phyloP scores from a whole-genome alignment of 1,140 invertebrate species.

The Nymphalis io region DNA sequence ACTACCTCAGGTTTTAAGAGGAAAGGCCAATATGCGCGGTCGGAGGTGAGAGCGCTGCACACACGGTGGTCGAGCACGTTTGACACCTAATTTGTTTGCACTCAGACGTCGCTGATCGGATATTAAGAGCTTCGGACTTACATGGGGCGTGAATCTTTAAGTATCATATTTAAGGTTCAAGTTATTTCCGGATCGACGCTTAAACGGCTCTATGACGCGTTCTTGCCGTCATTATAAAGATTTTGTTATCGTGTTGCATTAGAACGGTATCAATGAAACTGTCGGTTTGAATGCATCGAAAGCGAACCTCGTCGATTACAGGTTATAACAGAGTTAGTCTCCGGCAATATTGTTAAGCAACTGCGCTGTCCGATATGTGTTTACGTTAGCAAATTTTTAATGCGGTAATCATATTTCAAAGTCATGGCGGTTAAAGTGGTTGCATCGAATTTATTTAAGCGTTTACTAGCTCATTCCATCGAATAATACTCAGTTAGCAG shows the following conservation, averaged over 20 bases:
- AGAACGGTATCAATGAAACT: neutral
- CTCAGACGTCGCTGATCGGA: slow-evolving; percentile 23
- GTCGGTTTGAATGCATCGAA: neutral
- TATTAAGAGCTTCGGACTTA: slow-evolving; percentile 26
- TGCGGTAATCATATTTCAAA: slow-evolving; percentile 1
- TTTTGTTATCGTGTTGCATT: neutral
- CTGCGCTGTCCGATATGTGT: neutral
- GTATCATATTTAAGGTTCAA: slow-evolving; percentile 10
- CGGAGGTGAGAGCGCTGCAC: slow-evolving; percentile 39
- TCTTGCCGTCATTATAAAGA: neutral
- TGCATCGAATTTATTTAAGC: slow-evolving; percentile 28
- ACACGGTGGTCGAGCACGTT: slow-evolving; percentile 50
- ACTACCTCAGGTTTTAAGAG: slow-evolving; percentile 66
- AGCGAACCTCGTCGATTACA: no score
- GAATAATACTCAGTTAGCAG: slow-evolving; percentile 52
- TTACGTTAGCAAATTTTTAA: neutral
- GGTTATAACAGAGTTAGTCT: neutral
- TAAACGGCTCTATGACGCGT: neutral
- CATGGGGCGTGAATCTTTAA: slow-evolving; percentile 27
- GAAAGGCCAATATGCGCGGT: slow-evolving; percentile 53
- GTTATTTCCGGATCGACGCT: slow-evolving; percentile 11
- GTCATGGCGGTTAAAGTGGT: neutral
- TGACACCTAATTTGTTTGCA: slow-evolving; percentile 53
- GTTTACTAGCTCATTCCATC: slow-evolving; percentile 30
- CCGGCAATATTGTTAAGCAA: neutral